phyloP scores from a whole-genome alignment of 2,797 vertebrate genomes.

The Macropus fuliginosus region DNA sequence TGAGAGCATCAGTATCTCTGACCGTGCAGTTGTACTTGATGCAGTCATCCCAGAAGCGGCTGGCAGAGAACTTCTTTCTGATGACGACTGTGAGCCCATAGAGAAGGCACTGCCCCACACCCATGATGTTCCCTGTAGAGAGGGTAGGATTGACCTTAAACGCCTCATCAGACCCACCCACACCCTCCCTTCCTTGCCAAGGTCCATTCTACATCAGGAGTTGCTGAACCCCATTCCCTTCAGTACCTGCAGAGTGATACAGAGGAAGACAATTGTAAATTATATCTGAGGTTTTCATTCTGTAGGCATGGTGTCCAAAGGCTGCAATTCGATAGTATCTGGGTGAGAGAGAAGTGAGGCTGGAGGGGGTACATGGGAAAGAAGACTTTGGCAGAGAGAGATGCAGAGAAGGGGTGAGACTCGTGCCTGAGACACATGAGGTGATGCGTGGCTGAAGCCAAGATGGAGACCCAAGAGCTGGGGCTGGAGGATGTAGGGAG shows the following conservation, averaged over 20 bases:
- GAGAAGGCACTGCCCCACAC: slow-evolving; percentile 92
- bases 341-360: background rate
- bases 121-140: slow-evolving; percentile 92
- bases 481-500: background rate
- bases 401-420: background rate
- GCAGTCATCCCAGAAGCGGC: slow-evolving; percentile 94
- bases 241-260: slow-evolving; percentile 93
- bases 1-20: slow-evolving; percentile 54
- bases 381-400: background rate
- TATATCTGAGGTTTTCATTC: slow-evolving; percentile 87
- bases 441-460: background rate
- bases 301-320: slow-evolving; percentile 91
- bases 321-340: slow-evolving; percentile 95
- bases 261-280: slow-evolving; percentile 94
- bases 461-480: background rate
- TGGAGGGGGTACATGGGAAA: background rate
- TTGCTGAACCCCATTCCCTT: background rate
- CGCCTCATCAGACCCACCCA: accelerated
- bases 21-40: slow-evolving; percentile 92
- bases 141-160: background rate
- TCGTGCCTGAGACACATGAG: background rate
- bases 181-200: accelerated
- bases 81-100: slow-evolving; percentile 92
- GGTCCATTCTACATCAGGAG: background rate
- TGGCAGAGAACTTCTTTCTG: slow-evolving; percentile 93